These are phyloP conservation scores for Pristis pectinata DNA, from an alignment of 2,797 vertebrate genomes.

Conservation along the genomic window DNA sequence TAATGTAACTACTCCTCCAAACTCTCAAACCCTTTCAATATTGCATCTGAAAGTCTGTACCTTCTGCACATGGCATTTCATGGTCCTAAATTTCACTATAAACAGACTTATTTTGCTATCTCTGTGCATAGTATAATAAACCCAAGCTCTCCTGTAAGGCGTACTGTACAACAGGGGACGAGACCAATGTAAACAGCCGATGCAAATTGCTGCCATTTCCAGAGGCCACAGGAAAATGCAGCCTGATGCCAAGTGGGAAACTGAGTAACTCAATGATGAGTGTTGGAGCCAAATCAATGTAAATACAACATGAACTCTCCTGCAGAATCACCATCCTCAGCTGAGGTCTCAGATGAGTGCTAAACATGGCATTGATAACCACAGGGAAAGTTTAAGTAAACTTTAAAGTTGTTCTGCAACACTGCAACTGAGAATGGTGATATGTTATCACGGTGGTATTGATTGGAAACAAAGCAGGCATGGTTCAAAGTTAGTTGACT, in stretches of 20 bases:
- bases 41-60: background rate
- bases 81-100: background rate
- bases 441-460: no score
- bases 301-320: background rate
- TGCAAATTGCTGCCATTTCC: background rate
- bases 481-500: no score
- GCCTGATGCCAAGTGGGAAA: background rate
- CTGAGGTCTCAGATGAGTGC: background rate
- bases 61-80: background rate
- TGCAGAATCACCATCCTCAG: background rate
- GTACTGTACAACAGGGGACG: background rate
- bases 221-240: background rate
- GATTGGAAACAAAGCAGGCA: no score
- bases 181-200: background rate
- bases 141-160: no score
- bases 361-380: background rate
- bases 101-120: background rate
- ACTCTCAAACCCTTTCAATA: background rate
- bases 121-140: background rate
- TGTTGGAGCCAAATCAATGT: background rate
- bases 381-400: no score
- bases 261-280: background rate
- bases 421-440: no score
- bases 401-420: no score
- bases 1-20: background rate